Evolutionary conservation across 2,797 vertebrate genomes (phyloP).

Genomic region (Carduelis carduelis): DNA sequence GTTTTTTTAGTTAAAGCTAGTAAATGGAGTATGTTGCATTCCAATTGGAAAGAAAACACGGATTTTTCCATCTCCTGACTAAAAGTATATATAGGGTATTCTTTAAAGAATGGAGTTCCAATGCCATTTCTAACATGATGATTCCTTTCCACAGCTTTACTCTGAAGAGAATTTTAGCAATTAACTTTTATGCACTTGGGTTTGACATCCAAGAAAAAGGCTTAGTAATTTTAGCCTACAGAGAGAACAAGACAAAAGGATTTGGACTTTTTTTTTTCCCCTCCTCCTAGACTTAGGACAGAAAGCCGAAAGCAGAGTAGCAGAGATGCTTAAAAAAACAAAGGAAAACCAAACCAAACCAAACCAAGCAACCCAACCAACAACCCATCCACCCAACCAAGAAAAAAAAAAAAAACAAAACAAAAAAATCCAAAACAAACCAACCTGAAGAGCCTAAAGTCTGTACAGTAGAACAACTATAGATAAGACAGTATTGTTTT

Average conservation of each 20-base stretch:
- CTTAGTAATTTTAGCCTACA: not conserved
- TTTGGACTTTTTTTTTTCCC: not conserved
- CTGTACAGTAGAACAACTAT: not conserved
- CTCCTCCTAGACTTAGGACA: not conserved
- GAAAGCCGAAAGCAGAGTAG: not conserved
- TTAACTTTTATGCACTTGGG: not conserved
- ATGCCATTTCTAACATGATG: not conserved
- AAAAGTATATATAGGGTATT: not conserved
- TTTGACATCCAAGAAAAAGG: not conserved
- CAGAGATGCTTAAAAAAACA: not conserved
- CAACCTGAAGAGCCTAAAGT: not conserved
- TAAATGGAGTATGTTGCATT: not conserved
- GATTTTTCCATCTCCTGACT: not conserved
- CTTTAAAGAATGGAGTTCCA: not conserved
- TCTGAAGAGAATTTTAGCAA: not conserved
- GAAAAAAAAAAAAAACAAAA: too few species aligned
- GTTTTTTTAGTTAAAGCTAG: not conserved
- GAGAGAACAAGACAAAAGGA: not conserved
- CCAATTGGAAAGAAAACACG: not conserved
- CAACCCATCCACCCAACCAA: not conserved
- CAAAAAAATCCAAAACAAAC: too few species aligned
- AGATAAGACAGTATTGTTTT: not conserved
- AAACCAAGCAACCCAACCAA: not conserved
- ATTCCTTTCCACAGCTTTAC: not conserved
- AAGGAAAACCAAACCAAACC: not conserved